phyloP scores from a whole-genome alignment of 2,113 vertebrate species.

The Onychostruthus taczanowskii region DNA sequence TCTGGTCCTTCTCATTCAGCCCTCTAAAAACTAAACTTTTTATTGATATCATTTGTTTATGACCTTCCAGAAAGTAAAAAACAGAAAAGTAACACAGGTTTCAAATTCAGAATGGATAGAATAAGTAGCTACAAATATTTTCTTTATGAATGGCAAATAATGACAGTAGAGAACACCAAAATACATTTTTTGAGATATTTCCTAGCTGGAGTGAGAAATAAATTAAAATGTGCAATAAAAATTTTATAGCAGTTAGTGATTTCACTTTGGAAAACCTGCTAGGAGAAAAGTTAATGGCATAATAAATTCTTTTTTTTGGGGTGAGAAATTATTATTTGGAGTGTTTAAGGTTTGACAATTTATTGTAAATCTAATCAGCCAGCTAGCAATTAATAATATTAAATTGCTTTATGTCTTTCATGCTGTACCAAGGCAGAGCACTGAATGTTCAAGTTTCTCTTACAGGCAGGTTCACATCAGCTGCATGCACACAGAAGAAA shows the following conservation, averaged over 20 bases:
- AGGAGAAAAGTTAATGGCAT: conserved; percentile 69
- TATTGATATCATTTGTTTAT: neutral
- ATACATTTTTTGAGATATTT: conserved; percentile 55
- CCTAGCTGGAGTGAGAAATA: conserved; percentile 65
- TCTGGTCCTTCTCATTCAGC: neutral
- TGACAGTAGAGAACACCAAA: conserved; percentile 43
- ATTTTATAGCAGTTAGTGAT: conserved; percentile 66
- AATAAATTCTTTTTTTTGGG: conserved; percentile 60
- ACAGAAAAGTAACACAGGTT: neutral
- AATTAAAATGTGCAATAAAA: conserved; percentile 72
- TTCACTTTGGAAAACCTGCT: conserved; percentile 64
- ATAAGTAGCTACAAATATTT: conserved; percentile 55
- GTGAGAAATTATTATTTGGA: conserved; percentile 65
- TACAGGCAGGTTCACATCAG: neutral
- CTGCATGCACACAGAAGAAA: neutral
- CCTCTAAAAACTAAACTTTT: neutral
- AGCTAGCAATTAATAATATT: conserved; percentile 68
- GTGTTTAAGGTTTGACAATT: conserved; percentile 63
- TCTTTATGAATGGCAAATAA: conserved; percentile 42
- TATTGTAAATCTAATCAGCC: conserved; percentile 68
- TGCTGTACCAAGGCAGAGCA: neutral
- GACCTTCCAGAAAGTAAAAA: neutral
- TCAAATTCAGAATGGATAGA: conserved; percentile 14
- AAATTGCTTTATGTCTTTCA: conserved; percentile 47
- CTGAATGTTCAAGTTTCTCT: neutral